These are phyloP conservation scores for Babyrousa celebensis DNA, from an alignment of 2,797 vertebrate genomes.

Conservation along the genomic window DNA sequence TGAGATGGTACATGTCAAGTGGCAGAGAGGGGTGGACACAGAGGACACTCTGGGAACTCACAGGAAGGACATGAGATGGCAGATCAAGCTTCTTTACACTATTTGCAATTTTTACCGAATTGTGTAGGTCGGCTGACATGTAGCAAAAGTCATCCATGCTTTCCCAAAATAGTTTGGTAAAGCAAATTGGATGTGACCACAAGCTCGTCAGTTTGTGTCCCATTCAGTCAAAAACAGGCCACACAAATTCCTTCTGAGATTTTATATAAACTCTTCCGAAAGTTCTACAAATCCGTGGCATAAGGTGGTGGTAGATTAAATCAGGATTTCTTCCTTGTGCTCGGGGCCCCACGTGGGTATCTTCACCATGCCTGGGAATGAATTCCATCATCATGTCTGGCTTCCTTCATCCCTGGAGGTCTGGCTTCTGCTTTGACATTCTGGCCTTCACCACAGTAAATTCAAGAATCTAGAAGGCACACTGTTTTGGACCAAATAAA, in stretches of 20 bases:
- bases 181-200: neutral
- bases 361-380: neutral
- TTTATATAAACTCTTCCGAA: constrained; percentile 21
- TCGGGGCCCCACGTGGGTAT: fast-evolving
- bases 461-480: neutral
- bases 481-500: neutral
- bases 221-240: neutral
- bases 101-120: neutral
- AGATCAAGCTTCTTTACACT: neutral
- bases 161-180: neutral
- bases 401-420: neutral
- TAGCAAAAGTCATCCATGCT: neutral
- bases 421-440: neutral
- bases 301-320: neutral
- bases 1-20: neutral
- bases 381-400: neutral
- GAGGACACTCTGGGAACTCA: neutral
- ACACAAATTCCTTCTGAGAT: neutral
- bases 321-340: neutral
- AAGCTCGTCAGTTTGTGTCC: neutral
- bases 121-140: neutral
- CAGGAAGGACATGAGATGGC: too few species aligned
- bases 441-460: neutral
- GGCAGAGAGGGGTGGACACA: neutral
- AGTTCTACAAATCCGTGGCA: neutral